Conservation (phyloP, 2,113 vertebrate genomes). For the Catagonus wagneri region DNA sequence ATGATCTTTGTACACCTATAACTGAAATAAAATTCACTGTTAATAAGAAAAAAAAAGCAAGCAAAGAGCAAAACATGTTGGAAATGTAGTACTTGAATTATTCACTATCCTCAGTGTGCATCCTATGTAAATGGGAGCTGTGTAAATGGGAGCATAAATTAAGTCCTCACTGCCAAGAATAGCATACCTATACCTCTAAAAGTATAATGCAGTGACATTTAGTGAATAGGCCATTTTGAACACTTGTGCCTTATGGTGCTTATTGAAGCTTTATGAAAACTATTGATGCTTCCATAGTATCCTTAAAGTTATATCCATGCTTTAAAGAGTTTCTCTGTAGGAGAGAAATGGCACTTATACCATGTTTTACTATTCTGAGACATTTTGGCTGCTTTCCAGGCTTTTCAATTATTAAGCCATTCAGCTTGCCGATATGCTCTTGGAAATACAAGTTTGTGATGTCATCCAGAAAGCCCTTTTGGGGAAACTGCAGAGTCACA, state of each 20-base stretch:
- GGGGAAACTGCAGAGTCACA: background rate
- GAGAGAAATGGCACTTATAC: background rate
- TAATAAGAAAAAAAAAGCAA: no score
- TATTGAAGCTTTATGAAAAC: constrained; percentile 61
- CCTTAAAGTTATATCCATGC: background rate
- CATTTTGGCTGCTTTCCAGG: background rate
- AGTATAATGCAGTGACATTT: constrained; percentile 40
- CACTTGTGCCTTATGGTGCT: constrained; percentile 74
- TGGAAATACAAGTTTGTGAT: constrained; percentile 42
- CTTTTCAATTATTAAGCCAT: constrained; percentile 34
- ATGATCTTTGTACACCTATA: no score
- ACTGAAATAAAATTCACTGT: no score
- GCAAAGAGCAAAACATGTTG: constrained; percentile 7
- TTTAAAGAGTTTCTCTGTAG: constrained; percentile 58
- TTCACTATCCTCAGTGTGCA: constrained; percentile 11
- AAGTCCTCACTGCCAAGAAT: constrained; percentile 44
- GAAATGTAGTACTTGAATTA: constrained; percentile 53
- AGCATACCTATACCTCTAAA: constrained; percentile 37
- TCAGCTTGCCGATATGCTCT: constrained; percentile 33
- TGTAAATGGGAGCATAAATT: constrained; percentile 60
- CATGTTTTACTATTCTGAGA: constrained; percentile 34
- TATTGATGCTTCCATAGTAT: background rate
- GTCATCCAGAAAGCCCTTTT: background rate
- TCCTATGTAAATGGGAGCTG: constrained; percentile 70
- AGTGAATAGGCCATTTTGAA: constrained; percentile 32